Conservation (phyloP, 2,797 vertebrate genomes). For the Meriones psammophilus region DNA sequence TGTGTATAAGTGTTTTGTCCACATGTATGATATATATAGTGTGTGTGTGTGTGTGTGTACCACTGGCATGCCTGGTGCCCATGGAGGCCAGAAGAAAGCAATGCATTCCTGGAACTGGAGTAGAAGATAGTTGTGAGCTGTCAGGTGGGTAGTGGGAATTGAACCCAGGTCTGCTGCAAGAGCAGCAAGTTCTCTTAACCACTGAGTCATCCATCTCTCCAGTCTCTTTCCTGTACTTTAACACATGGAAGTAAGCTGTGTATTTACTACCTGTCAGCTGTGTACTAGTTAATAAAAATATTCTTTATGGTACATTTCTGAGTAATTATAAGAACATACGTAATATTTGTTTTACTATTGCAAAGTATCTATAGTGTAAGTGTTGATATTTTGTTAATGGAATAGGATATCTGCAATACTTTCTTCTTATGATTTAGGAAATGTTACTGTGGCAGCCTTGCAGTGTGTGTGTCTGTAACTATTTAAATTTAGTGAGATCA, state of each 20-base stretch:
- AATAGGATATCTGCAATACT: not conserved
- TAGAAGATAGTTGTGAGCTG: not conserved
- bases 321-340: not conserved
- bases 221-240: not conserved
- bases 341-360: not conserved
- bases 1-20: not conserved
- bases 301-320: not conserved
- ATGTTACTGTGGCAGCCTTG: slow-evolving; percentile 14
- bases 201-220: no score
- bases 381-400: not conserved
- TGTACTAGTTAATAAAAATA: slow-evolving; percentile 10
- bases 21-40: not conserved
- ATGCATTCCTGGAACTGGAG: not conserved
- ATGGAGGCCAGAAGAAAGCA: not conserved
- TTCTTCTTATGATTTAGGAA: slow-evolving; percentile 26
- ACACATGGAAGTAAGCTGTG: not conserved
- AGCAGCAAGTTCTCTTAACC: not conserved
- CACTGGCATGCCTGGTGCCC: not conserved
- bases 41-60: no score
- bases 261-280: not conserved
- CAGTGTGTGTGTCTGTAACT: not conserved
- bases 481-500: not conserved
- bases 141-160: not conserved
- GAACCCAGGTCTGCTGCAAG: not conserved
- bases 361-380: not conserved